These are phyloP conservation scores for Spermophilus dauricus DNA, from an alignment of 2,113 vertebrate species.

Conservation along the genomic window DNA sequence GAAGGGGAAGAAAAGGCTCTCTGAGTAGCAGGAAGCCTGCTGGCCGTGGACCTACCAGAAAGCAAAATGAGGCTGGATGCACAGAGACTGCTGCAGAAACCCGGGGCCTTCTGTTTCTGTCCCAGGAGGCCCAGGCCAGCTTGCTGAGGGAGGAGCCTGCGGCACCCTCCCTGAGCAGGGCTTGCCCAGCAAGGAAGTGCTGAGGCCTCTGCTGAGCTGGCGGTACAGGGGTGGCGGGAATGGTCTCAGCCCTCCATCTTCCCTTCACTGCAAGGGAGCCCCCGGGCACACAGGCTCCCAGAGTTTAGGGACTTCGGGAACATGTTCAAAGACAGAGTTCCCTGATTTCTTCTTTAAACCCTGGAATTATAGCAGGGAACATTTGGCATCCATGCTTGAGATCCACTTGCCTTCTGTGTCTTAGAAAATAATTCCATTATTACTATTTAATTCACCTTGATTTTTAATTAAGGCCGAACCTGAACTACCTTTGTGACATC, in stretches of 20 bases:
- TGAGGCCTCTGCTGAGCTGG: no score
- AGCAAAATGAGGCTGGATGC: neutral
- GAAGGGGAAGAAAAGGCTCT: accelerated
- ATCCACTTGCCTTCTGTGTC: neutral
- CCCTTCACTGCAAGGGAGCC: no score
- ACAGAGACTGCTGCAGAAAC: no score
- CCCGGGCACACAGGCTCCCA: neutral
- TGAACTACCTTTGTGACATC: neutral
- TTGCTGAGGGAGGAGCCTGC: neutral
- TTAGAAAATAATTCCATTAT: neutral
- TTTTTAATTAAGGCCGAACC: neutral
- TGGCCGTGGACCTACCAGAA: neutral
- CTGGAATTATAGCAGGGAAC: neutral
- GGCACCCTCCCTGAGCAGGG: neutral
- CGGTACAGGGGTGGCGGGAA: accelerated
- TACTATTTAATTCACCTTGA: neutral
- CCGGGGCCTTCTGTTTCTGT: neutral
- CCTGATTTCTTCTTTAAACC: neutral
- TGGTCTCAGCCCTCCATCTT: neutral
- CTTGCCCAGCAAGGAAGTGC: no score
- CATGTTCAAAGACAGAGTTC: neutral
- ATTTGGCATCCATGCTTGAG: neutral
- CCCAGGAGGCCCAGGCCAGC: neutral
- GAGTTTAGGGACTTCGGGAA: accelerated
- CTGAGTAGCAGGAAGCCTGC: neutral